Evolutionary conservation across 2,797 vertebrate species (phyloP).

Genomic region (Phataginus tricuspis): DNA sequence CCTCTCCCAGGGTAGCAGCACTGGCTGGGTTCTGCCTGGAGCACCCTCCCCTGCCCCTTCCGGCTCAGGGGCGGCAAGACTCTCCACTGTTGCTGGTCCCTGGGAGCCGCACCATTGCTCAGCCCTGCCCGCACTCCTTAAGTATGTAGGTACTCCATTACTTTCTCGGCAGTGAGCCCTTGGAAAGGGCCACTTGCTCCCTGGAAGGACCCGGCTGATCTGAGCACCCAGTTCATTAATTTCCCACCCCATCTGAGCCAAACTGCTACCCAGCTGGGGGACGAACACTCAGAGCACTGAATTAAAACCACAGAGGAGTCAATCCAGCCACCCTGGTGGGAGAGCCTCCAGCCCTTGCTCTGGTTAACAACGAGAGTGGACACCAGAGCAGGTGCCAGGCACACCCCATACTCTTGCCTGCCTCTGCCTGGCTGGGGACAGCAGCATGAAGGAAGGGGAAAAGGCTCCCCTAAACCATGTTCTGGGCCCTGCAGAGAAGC

Average conservation of each 20-base stretch:
- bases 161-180: not conserved
- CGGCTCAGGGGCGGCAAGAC: too few species aligned
- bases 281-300: not conserved
- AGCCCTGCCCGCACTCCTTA: not conserved
- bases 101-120: accelerated
- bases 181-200: not conserved
- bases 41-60: not conserved
- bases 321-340: not conserved
- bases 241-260: not conserved
- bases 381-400: not conserved
- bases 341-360: not conserved
- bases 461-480: not conserved
- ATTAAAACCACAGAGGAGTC: not conserved
- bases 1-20: not conserved
- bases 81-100: too few species aligned
- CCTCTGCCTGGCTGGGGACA: not conserved
- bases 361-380: not conserved
- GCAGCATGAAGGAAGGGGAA: not conserved
- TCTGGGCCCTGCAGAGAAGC: not conserved
- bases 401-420: not conserved
- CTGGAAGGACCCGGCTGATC: not conserved
- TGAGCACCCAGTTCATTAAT: not conserved
- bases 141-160: not conserved
- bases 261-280: not conserved
- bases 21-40: not conserved